Evolutionary conservation across 2,888 invertebrate genomes (phyloP), one percentile per base, ranked within the genome.

Genomic region (Pyrrhosoma nymphula): DNA sequence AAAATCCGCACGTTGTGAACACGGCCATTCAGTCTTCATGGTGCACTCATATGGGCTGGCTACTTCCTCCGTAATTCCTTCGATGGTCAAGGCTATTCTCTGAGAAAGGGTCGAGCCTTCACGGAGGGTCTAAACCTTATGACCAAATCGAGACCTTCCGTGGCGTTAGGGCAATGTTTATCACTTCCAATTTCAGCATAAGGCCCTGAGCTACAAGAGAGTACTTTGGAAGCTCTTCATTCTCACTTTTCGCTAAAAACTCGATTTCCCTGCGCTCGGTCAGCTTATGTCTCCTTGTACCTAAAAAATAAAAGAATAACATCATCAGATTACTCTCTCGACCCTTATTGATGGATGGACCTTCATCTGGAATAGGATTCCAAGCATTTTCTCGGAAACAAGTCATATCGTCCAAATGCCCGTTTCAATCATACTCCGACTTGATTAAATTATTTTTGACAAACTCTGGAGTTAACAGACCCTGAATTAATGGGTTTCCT

Each of bases 71-170:
- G 35, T 82, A 82, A 82, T 82, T 82, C 82, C 82, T 82, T 82
- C 82, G 82, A 35, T 82, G 82, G 82, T 82, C 82, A 82, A 82
- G 82, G 82, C 2, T n/a, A 69, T 69, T 82, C 30, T 35, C 82
- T 16, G 30, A 1, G 35, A 14, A 82, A 82, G 82, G 82, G 35
- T 82, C 30, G 12, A 82, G 4, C 30, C 18, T 82, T 82, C 26
- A 82, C 82, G 8, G 2, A n/a, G n/a, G 23, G 23, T 20, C 23
- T 82, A 35, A 82, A 30, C 30, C 82, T 35, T 82, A 35, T 18
- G 30, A 35, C 14, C 82, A 35, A 35, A 16, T 8, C 16, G 35
- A 82, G 82, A 35, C 35, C 35, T 6, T 35, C 3, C 82, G 30
- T 35, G 35, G 82, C 10, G 30, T 82, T 82, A 35, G 82, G 20